phyloP scores from a whole-genome alignment of 2,113 vertebrate species.

The Zosterops pallidus region DNA sequence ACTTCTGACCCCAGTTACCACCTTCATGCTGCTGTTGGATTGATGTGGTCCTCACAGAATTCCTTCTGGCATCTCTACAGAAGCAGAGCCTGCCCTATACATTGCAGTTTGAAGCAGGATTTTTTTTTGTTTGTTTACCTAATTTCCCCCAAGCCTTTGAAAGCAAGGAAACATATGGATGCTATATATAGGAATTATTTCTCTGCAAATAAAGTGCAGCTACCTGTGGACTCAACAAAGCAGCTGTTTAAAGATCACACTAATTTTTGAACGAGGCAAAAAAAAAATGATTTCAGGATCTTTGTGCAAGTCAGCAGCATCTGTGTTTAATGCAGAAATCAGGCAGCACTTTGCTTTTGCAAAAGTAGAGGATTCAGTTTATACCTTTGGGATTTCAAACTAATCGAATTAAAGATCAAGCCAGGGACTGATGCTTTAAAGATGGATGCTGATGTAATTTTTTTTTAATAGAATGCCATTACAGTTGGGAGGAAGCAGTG shows the following conservation, averaged over 20 bases:
- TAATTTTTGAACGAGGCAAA: not conserved
- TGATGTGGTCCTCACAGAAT: not conserved
- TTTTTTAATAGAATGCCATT: not conserved
- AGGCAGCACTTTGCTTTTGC: not conserved
- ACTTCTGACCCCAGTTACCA: not conserved
- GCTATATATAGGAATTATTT: not conserved
- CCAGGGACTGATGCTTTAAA: not conserved
- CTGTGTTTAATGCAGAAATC: no score
- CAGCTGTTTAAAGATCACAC: conserved; percentile 49
- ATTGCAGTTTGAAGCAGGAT: not conserved
- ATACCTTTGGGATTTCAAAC: not conserved
- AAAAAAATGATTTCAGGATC: not conserved
- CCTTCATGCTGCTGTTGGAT: not conserved
- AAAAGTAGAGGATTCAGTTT: not conserved
- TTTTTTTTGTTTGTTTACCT: not conserved
- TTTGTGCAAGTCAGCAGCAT: conserved; percentile 9
- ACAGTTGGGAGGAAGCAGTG: not conserved
- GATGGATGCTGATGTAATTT: not conserved
- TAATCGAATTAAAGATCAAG: not conserved
- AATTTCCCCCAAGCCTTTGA: not conserved
- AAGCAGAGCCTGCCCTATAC: not conserved
- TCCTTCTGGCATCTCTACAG: not conserved
- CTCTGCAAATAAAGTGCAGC: not conserved
- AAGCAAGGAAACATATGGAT: conserved; percentile 6
- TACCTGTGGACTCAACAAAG: conserved; percentile 42